Evolutionary conservation across 2,113 vertebrate species (phyloP).

Genomic region (Tretioscincus oriximinensis): DNA sequence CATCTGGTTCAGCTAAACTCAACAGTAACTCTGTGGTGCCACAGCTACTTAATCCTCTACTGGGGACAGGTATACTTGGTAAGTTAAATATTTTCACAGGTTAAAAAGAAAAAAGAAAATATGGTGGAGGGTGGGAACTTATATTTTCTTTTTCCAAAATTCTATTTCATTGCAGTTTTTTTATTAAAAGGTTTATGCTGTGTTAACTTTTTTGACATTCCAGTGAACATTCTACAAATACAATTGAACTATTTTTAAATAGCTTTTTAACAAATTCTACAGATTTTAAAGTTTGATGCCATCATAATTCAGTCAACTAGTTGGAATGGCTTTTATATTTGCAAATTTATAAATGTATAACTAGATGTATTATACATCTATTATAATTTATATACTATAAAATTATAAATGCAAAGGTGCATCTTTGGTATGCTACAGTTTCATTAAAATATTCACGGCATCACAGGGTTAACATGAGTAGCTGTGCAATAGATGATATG

Average conservation of each 20-base stretch:
- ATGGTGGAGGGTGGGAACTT: conserved; percentile 45
- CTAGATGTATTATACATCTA: no score
- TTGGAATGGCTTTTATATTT: conserved; percentile 37
- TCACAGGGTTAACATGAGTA: conserved; percentile 68
- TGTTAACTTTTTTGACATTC: conserved; percentile 59
- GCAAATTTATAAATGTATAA: conserved; percentile 28
- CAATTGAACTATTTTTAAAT: conserved; percentile 38
- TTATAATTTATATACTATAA: neutral
- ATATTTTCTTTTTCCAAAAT: conserved; percentile 60
- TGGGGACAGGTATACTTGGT: conserved; percentile 82
- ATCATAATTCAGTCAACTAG: conserved; percentile 44
- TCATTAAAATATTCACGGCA: conserved; percentile 60
- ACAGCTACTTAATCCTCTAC: conserved; percentile 83
- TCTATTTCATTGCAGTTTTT: conserved; percentile 59
- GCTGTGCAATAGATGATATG: conserved; percentile 52
- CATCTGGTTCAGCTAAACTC: conserved; percentile 77
- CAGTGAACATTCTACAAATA: conserved; percentile 35
- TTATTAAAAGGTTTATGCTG: conserved; percentile 52
- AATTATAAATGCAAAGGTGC: conserved; percentile 43
- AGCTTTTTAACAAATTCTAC: conserved; percentile 20
- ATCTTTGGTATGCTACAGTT: conserved; percentile 41
- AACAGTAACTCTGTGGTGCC: conserved; percentile 77
- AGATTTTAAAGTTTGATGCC: conserved; percentile 62
- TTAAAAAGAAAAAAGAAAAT: conserved; percentile 50
- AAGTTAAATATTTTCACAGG: conserved; percentile 71